phyloP scores from a whole-genome alignment of 2,797 vertebrate species.

The Spatula versicolor region DNA sequence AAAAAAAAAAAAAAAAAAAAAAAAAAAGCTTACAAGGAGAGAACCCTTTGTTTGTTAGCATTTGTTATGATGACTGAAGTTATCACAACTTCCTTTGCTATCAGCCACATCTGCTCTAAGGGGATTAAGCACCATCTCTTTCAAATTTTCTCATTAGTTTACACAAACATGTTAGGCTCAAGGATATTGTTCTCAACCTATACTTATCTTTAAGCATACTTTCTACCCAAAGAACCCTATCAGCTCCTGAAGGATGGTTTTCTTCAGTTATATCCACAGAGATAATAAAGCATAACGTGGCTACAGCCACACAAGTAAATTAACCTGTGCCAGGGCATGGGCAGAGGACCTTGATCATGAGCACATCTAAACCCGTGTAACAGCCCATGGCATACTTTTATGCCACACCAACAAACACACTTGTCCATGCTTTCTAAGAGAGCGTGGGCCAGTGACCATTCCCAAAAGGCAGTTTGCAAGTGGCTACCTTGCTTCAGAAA shows the following conservation, averaged over 20 bases:
- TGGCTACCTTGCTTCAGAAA: neutral
- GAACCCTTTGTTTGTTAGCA: neutral
- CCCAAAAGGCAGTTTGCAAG: neutral
- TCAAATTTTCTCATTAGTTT: neutral
- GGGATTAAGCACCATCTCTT: neutral
- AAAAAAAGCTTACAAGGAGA: neutral
- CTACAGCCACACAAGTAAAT: neutral
- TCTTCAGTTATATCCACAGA: neutral
- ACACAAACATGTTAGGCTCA: neutral
- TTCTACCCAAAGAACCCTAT: neutral
- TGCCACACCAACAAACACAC: neutral
- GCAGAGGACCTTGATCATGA: neutral
- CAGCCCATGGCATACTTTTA: neutral
- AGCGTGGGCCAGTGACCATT: rapidly evolving
- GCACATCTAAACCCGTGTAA: neutral
- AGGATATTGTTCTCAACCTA: neutral
- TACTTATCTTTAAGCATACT: neutral
- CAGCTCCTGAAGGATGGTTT: neutral
- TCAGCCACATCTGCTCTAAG: neutral
- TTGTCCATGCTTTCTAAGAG: neutral
- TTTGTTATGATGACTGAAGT: neutral
- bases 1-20: neutral
- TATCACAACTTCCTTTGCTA: neutral
- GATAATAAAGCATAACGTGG: neutral
- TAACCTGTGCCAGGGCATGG: neutral